Evolutionary conservation across 2,797 vertebrate species (phyloP).

Genomic region (Champsocephalus gunnari): DNA sequence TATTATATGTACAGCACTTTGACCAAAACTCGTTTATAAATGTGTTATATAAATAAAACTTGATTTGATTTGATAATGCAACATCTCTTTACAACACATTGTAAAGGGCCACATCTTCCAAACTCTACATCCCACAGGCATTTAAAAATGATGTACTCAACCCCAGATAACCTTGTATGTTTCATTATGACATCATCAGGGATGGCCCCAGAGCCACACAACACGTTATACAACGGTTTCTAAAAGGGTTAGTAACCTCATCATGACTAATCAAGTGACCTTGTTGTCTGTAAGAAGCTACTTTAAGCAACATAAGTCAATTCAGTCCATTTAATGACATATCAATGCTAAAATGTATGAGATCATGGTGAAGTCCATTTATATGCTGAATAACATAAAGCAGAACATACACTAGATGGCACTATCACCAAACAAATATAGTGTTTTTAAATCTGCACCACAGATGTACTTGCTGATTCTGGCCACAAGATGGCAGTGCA

Average conservation of each 20-base stretch:
- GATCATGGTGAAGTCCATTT: background rate
- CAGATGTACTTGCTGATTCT: background rate
- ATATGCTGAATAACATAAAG: background rate
- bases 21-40: too few relatives aligned
- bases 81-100: background rate
- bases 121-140: background rate
- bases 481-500: slow-evolving; percentile 66
- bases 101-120: background rate
- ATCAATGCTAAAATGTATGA: background rate
- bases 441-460: background rate
- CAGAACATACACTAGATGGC: slow-evolving; percentile 61
- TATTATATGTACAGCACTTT: too few relatives aligned
- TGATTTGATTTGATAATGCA: background rate
- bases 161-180: background rate
- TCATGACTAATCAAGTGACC: background rate
- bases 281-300: background rate
- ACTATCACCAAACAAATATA: slow-evolving; percentile 12
- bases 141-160: background rate
- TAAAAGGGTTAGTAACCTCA: too few relatives aligned
- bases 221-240: background rate
- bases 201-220: background rate
- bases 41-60: too few relatives aligned
- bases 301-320: background rate
- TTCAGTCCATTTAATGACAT: background rate
- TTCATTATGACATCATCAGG: background rate